phyloP scores from a whole-genome alignment of 35 echinoderm and acorn worm species.

The Apostichopus californicus region DNA sequence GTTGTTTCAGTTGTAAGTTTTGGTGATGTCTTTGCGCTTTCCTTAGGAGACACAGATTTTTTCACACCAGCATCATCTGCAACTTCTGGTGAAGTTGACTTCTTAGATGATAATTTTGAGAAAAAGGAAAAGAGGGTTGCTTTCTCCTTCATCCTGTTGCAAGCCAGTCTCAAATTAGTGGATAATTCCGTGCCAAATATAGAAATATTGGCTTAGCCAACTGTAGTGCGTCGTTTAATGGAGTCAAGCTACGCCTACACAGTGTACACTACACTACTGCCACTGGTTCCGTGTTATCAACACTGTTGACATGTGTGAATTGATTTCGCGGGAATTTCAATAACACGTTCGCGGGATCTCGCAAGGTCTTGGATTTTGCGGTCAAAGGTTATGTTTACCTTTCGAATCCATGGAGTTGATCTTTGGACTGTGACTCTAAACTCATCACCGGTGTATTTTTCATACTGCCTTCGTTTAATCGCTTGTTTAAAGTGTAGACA shows the following conservation, averaged over 20 bases:
- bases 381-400: constrained; percentile 40
- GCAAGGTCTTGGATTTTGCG: not conserved
- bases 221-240: too few relatives aligned
- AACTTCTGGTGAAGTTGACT: constrained; percentile 56
- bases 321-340: constrained; percentile 25
- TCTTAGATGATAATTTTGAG: constrained; percentile 57
- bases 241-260: too few relatives aligned
- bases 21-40: constrained; percentile 57
- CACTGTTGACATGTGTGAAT: not conserved
- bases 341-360: not conserved
- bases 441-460: too few relatives aligned
- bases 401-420: not conserved
- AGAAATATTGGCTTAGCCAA: too few relatives aligned
- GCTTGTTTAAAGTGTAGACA: too few relatives aligned
- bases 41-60: constrained; percentile 70
- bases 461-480: too few relatives aligned
- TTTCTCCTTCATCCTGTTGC: constrained; percentile 24
- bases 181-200: not conserved
- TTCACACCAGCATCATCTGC: constrained; percentile 65
- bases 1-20: not conserved
- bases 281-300: too few relatives aligned
- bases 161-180: not conserved
- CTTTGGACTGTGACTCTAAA: not conserved
- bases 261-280: too few relatives aligned
- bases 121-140: constrained; percentile 73